These are phyloP conservation scores for Poecilus cupreus DNA, from an alignment of 2,888 invertebrate species.

Conservation along the genomic window DNA sequence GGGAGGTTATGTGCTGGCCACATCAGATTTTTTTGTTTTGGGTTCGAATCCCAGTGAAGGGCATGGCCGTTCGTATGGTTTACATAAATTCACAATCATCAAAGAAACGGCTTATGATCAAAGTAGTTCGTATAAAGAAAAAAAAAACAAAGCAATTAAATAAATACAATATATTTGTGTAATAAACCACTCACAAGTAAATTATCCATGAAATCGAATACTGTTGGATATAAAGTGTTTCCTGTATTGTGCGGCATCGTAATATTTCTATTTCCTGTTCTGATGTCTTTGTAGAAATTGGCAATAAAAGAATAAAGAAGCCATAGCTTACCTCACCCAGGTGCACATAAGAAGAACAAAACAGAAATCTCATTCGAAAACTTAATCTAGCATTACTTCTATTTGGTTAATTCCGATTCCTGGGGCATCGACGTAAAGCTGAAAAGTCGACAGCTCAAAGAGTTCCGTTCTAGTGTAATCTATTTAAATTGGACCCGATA, in stretches of 20 bases:
- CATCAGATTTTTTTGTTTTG: too few relatives aligned
- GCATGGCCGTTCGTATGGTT: too few relatives aligned
- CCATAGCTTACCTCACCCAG: neutral
- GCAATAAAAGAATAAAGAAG: conserved; percentile 16
- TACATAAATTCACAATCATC: too few relatives aligned
- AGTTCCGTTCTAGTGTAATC: conserved; percentile 33
- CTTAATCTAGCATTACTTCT: conserved; percentile 47
- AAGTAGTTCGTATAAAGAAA: too few relatives aligned
- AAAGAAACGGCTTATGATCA: too few relatives aligned
- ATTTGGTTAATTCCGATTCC: conserved; percentile 39
- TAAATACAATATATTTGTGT: neutral
- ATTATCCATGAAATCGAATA: neutral
- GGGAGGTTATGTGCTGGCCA: too few relatives aligned
- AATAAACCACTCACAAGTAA: neutral
- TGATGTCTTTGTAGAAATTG: neutral
- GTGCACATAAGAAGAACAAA: conserved; percentile 6
- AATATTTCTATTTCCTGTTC: neutral
- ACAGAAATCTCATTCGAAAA: conserved; percentile 16
- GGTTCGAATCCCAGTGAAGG: too few relatives aligned
- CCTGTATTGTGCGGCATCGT: neutral
- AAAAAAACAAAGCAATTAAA: too few relatives aligned
- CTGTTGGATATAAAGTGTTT: neutral
- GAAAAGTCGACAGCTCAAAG: conserved; percentile 1
- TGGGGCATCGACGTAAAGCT: neutral
- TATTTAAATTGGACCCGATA: conserved; percentile 55